Conservation (phyloP, 1,140 invertebrate genomes). For the Danaus plexippus region DNA sequence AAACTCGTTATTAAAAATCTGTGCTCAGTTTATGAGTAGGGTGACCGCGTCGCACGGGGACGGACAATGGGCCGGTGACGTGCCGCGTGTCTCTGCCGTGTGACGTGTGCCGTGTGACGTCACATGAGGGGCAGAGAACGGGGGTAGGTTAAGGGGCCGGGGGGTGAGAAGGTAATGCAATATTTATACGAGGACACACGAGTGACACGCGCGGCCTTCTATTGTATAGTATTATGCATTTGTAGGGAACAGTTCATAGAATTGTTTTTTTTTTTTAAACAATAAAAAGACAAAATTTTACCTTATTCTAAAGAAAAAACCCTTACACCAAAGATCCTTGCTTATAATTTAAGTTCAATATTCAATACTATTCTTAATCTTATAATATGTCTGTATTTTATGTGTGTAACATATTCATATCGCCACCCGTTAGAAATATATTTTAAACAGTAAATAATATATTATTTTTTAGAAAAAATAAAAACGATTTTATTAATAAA, state of each 20-base stretch:
- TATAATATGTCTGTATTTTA: no score
- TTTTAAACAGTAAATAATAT: no score
- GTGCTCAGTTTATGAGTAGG: constrained; percentile 41
- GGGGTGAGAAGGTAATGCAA: constrained; percentile 47
- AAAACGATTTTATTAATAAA: constrained; percentile 5
- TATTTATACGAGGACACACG: constrained; percentile 66
- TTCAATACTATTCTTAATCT: no score
- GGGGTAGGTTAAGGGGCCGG: constrained; percentile 10
- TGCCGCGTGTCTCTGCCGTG: constrained; percentile 17
- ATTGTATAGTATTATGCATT: constrained; percentile 54
- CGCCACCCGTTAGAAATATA: no score
- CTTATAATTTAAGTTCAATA: no score
- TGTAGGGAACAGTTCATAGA: constrained; percentile 23
- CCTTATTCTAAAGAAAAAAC: no score
- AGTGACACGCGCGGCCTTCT: constrained; percentile 50
- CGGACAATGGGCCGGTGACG: constrained; percentile 28
- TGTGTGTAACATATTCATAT: no score
- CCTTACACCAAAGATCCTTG: no score
- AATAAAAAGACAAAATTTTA: no score
- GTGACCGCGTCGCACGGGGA: constrained; percentile 34
- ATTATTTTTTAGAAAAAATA: background rate
- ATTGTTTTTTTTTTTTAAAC: background rate
- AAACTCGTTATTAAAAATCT: constrained; percentile 27
- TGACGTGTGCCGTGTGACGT: constrained; percentile 11
- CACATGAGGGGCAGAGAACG: constrained; percentile 4